Evolutionary conservation across 2,797 vertebrate genomes (phyloP), one percentile per base, ranked within the genome.

Genomic region (Sciaenops ocellatus): DNA sequence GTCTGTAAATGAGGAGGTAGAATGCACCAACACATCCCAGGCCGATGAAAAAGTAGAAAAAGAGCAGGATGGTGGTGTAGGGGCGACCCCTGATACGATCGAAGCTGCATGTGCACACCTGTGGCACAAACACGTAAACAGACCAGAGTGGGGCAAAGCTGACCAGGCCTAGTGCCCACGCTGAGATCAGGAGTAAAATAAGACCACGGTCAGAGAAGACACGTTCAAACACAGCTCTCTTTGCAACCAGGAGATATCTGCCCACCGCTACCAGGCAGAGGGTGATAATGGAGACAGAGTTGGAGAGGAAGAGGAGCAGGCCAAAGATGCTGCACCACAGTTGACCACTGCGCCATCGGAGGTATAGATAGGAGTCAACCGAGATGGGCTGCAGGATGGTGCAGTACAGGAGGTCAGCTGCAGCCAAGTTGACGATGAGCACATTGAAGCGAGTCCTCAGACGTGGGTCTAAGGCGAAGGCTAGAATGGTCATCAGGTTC

Each of bases 71-170:
- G 42, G 97, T 97, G 90, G 91, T 94, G 84, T 97, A 97, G 6
- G 96, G 97, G 3, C 95, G 94, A 6, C 97, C 96, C 48, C 30
- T 74, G 16, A 93, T 92, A 3, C 96, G 96, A 78, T 98, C 94
- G 87, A 98, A 98, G 86, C 97, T 98, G 90, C 97, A 98, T 8
- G 97, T 97, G 86, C 97, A 98, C 50, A 98, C 97, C 41, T 96
- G 90, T 0, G 95, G 96, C 41, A 96, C 95, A 16, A 98, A 95
- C 24, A 94, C 90, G 0, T 93, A 98, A 28, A 96, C 89, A 0
- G 82, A 11, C 97, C 97, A 98, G 17, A 97, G 94, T 0, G 97
- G 97, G 26, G 73, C 91, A 11, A 97, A 97, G 89, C 96, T 97
- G 74, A 76, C 92, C 54, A 96, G 52, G 0, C 94, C 95, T 0